These are phyloP conservation scores for Anhinga anhinga DNA, from an alignment of 2,113 vertebrate genomes.

Conservation along the genomic window DNA sequence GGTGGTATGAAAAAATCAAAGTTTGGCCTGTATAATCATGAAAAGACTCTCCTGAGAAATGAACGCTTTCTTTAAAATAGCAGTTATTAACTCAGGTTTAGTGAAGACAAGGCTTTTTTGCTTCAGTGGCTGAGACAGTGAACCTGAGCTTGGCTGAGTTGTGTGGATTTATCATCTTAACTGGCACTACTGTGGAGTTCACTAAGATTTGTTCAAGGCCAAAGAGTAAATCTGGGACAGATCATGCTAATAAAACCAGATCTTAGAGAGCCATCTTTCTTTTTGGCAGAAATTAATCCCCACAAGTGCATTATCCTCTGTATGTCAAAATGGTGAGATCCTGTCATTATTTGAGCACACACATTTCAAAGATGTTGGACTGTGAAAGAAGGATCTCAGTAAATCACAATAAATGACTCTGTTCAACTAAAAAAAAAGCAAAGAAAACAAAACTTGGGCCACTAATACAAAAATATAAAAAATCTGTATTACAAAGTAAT, in stretches of 20 bases:
- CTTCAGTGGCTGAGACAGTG: background rate
- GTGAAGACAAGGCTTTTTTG: background rate
- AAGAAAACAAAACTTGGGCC: background rate
- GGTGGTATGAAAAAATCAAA: background rate
- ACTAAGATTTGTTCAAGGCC: background rate
- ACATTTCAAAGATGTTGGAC: background rate
- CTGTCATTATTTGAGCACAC: background rate
- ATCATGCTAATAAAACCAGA: background rate
- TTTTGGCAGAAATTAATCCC: background rate
- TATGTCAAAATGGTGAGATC: background rate
- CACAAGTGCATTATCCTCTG: background rate
- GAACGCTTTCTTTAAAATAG: background rate
- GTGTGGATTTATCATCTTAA: background rate
- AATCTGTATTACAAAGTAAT: background rate
- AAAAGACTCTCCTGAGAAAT: background rate
- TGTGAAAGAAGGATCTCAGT: background rate
- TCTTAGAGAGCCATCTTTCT: background rate
- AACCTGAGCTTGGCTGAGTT: background rate
- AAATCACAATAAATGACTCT: background rate
- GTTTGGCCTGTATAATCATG: background rate
- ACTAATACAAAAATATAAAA: background rate
- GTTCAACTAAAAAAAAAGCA: background rate
- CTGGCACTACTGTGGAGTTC: rapidly evolving
- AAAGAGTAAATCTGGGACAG: background rate
- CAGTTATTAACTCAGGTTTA: background rate